Evolutionary conservation across 1,140 invertebrate genomes (phyloP), one percentile per base, ranked within the genome.

Genomic region (Lanistes nyassanus): DNA sequence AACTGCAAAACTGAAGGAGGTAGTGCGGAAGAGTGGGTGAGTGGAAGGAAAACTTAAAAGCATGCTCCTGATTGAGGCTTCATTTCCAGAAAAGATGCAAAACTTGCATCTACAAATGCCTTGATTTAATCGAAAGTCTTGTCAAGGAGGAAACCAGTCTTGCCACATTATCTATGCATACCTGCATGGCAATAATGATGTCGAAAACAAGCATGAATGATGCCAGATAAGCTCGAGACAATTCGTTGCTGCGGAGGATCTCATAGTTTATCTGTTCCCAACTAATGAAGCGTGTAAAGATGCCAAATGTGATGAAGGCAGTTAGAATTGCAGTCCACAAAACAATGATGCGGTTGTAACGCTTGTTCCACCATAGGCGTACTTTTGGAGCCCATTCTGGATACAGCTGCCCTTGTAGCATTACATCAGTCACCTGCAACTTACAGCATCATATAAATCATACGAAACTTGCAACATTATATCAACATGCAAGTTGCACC

Each of bases 201-300:
- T 92, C 91, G 88, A 92, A 90, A 3, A 92, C 90, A n/a, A 92
- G 87, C 73, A 92, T 92, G 76, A 91, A 91, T 6, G 91, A 92
- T 11, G 91, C 91, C 11, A 92, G 83, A 82, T 91, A 91, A 13
- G 91, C 89, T 37, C 91, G 83, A 5, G 91, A 91, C 13, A 92
- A 74, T 83, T 92, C 91, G 80, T 91, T 91, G 42, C 88, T 91
- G 26, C 90, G 89, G 39, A 92, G 81, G 79, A 92, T 91, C 75
- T 90, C 91, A 56, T 87, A 82, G 79, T 92, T 92, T 19, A 92
- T 83, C 23, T 84, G 84, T 81, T 92, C 91, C 91, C 91, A 92
- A 60, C 87, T 88, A 73, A 92, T 91, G 78, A 85, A 88, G 77
- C 92, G 91, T 70, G 90, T 91, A 56, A 90, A 86, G 74, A 92